A percentile compares a stretch with the other conserved stretches of the same genome.
Evolutionary conservation across 2,113 vertebrate genomes (phyloP).

Genomic region (Aphyosemion australe): DNA sequence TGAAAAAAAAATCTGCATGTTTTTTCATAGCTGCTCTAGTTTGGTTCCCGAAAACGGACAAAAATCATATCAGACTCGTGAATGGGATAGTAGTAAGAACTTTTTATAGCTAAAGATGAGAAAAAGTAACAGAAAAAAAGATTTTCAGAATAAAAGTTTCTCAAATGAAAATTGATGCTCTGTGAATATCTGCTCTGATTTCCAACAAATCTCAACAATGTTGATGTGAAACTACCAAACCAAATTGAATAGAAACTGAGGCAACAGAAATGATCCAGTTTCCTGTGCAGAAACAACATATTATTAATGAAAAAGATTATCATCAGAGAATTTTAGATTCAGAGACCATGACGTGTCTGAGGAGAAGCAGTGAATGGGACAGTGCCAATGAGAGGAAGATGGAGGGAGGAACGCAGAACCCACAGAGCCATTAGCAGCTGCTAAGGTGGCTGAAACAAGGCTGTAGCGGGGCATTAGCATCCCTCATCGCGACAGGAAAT

Average conservation of each 20-base stretch:
- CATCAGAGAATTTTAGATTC: too few relatives aligned
- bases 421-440: conserved; percentile 41
- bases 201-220: background rate
- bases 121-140: too few relatives aligned
- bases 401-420: conserved; percentile 12
- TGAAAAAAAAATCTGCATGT: background rate
- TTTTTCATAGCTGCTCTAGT: too few relatives aligned
- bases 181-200: too few relatives aligned
- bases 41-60: too few relatives aligned
- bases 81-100: too few relatives aligned
- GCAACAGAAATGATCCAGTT: too few relatives aligned
- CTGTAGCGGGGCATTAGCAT: conserved; percentile 48
- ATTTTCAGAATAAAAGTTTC: background rate
- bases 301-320: background rate
- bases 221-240: background rate
- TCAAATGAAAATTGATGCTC: background rate
- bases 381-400: conserved; percentile 6
- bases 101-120: background rate
- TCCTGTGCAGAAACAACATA: too few relatives aligned
- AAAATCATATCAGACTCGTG: too few relatives aligned
- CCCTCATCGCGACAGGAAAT: conserved; percentile 64
- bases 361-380: background rate
- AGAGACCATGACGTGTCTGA: background rate
- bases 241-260: too few relatives aligned
- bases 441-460: conserved; percentile 55